These are phyloP conservation scores for Keiferia lycopersicella DNA, from an alignment of 2,888 invertebrate genomes.

Conservation along the genomic window DNA sequence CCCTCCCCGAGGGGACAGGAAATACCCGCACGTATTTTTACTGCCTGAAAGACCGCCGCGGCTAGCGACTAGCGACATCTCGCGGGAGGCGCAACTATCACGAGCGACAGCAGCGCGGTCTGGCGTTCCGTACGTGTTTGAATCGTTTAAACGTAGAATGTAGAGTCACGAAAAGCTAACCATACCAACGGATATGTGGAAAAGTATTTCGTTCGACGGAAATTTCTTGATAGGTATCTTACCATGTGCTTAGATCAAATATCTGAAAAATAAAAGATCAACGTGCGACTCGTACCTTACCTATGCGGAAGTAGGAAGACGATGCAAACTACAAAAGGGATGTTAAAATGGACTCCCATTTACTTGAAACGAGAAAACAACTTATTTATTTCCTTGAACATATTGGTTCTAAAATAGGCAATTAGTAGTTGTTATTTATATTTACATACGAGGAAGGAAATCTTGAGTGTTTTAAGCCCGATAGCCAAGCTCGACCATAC, in stretches of 20 bases:
- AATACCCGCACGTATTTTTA: constrained; percentile 79
- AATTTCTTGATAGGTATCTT: background rate
- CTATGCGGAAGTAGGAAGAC: too few relatives aligned
- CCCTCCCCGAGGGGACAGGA: constrained; percentile 68
- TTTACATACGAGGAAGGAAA: constrained; percentile 25
- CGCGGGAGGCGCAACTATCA: constrained; percentile 47
- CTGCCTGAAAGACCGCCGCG: constrained; percentile 59
- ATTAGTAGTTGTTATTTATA: constrained; percentile 2
- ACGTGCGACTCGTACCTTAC: too few relatives aligned
- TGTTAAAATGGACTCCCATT: too few relatives aligned
- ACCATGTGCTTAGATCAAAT: too few relatives aligned
- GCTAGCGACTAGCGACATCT: constrained; percentile 70
- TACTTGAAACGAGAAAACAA: too few relatives aligned
- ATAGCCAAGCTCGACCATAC: constrained; percentile 20
- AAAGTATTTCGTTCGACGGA: background rate
- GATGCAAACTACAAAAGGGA: too few relatives aligned
- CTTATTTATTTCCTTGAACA: too few relatives aligned
- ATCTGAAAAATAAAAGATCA: too few relatives aligned
- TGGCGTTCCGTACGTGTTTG: constrained; percentile 6
- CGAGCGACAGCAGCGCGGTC: background rate
- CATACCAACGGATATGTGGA: background rate
- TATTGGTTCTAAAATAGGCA: background rate
- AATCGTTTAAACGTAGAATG: background rate
- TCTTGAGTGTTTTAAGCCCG: constrained; percentile 11
- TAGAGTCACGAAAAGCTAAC: constrained; percentile 9